phyloP scores from a whole-genome alignment of 2,888 invertebrate genomes.

The Sphinx pinastri region DNA sequence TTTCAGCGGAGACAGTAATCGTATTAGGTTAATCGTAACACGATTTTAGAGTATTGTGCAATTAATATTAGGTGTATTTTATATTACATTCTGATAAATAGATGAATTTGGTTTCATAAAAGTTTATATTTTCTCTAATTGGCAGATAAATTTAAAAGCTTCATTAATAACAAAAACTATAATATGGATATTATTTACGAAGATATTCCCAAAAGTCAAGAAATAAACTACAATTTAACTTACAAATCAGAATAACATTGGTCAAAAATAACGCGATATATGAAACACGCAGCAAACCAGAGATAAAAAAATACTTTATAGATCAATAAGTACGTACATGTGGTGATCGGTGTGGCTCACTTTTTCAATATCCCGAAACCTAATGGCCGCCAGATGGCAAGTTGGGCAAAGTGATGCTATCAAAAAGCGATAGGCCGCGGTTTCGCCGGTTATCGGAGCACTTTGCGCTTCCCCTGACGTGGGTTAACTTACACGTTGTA shows the following conservation, averaged over 20 bases:
- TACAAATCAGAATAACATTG: slow-evolving; percentile 20
- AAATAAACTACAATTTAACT: too few relatives aligned
- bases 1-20: neutral
- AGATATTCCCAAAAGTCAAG: too few relatives aligned
- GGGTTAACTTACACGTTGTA: slow-evolving; percentile 70
- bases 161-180: too few relatives aligned
- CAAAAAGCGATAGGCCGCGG: slow-evolving; percentile 83
- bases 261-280: neutral
- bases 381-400: slow-evolving; percentile 83
- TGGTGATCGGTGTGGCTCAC: slow-evolving; percentile 64
- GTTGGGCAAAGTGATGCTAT: slow-evolving; percentile 83
- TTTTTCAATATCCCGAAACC: slow-evolving; percentile 82
- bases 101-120: too few relatives aligned
- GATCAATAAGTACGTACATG: slow-evolving; percentile 27
- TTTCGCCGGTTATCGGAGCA: slow-evolving; percentile 80
- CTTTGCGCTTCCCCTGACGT: slow-evolving; percentile 75
- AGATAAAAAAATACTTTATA: slow-evolving; percentile 19
- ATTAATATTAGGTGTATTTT: neutral
- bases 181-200: too few relatives aligned
- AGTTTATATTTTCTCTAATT: too few relatives aligned
- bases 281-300: neutral
- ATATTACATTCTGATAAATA: neutral
- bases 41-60: neutral
- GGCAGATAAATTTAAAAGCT: too few relatives aligned
- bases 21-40: neutral